A percentile compares a stretch with the other conserved stretches of the same genome.
These are phyloP conservation scores for Atethmia centrago DNA, from an alignment of 2,888 invertebrate genomes.

Conservation along the genomic window DNA sequence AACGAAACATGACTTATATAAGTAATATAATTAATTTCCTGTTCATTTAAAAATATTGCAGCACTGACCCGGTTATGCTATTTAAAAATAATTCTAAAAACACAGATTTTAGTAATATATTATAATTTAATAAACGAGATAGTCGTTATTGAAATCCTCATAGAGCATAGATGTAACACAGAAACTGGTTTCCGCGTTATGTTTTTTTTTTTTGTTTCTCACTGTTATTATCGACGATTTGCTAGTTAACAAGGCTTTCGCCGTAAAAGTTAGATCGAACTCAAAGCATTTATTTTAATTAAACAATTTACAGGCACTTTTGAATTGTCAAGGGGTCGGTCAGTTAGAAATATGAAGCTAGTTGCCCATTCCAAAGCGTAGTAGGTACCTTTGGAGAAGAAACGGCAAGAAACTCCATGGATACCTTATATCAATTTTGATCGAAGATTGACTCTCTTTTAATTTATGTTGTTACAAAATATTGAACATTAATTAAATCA, in stretches of 20 bases:
- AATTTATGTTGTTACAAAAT: too few relatives aligned
- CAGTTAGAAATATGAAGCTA: too few relatives aligned
- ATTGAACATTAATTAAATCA: conserved; percentile 34
- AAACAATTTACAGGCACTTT: too few relatives aligned
- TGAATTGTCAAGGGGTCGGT: too few relatives aligned
- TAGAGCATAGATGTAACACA: conserved; percentile 31
- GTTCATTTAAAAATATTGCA: conserved; percentile 40
- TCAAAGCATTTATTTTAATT: too few relatives aligned
- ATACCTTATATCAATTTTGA: too few relatives aligned
- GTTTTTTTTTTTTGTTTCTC: conserved; percentile 23
- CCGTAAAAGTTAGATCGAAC: conserved; percentile 25
- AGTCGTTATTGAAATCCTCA: conserved; percentile 37
- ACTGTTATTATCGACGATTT: conserved; percentile 33
- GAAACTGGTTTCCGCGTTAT: conserved; percentile 43
- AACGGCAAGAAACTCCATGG: too few relatives aligned
- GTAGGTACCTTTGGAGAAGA: too few relatives aligned
- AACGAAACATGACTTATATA: conserved; percentile 26
- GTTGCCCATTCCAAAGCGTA: too few relatives aligned
- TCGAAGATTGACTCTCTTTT: too few relatives aligned
- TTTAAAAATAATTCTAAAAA: conserved; percentile 33
- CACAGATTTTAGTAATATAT: conserved; percentile 11
- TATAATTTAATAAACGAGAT: conserved; percentile 49
- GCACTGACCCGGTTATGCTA: conserved; percentile 36
- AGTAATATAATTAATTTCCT: conserved; percentile 43
- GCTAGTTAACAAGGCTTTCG: conserved; percentile 29